Evolutionary conservation across 1,140 invertebrate genomes (phyloP), one percentile per base, ranked within the genome.

Genomic region (Laupala kohalensis): DNA sequence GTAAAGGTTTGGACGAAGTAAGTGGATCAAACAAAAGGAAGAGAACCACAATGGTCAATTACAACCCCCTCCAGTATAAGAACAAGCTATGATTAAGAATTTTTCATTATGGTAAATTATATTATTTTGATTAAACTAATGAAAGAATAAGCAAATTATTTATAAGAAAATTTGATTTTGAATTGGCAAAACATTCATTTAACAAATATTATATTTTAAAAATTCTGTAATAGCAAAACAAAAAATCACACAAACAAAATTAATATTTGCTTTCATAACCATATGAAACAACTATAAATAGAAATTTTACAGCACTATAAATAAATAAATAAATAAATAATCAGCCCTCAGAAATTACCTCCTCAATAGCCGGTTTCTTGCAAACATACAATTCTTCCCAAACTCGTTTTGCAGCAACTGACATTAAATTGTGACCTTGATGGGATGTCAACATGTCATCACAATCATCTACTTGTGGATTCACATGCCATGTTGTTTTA

Each of bases 301-400:
- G 26, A 63, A 63, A 63, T 63, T 5, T 15, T 69, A 6, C 2
- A 28, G 1, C 12, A 9, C 5, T n/a, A 25, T 64, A 64, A 70
- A 70, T 30, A 23, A 2, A 62, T 3, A 2, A 6, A 15, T 64
- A 53, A 70, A 28, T 3, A 70, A 6, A 30, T 70, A 5, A 13
- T 13, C 64, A 62, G n/a, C n/a, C n/a, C n/a, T n/a, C n/a, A n/a
- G n/a, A n/a, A n/a, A n/a, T n/a, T 25, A 81, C 80, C 78, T 95
- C 92, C 78, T 95, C 92, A 70, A 95, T 93, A 3, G 96, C 93
- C 0, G 94, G 94, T 82, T 98, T 98, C 78, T 98, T 99, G 76
- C 90, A 94, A 2, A 95, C 90, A 78, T 97, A 99, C 6, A 99
- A 81, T 80, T 98, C 96, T 77, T 97, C 95, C 97, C 97, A 99